These are phyloP conservation scores for Leptodactylus fallax DNA, from an alignment of 2,797 vertebrate species.

Conservation along the genomic window DNA sequence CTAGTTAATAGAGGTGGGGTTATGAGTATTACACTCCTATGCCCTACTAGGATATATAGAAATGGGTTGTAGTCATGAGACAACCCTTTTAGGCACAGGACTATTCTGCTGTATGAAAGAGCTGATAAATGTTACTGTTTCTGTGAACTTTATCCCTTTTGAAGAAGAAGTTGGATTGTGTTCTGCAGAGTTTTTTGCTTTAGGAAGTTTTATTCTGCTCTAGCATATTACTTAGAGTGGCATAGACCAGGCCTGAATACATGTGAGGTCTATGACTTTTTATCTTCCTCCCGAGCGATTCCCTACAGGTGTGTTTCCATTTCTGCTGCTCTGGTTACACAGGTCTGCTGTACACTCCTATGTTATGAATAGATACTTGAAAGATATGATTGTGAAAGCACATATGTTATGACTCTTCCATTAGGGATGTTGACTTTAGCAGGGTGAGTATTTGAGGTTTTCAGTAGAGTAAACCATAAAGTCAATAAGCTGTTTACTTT, in stretches of 20 bases:
- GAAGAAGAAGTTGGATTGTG: background rate
- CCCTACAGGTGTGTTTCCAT: conserved; percentile 55
- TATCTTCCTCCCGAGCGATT: no score
- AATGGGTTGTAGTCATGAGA: no score
- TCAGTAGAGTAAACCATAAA: conserved; percentile 53
- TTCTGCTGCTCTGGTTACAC: conserved; percentile 41
- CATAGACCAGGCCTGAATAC: background rate
- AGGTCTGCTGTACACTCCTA: conserved; percentile 52
- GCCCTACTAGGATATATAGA: no score
- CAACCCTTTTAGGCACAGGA: background rate
- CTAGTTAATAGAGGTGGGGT: no score
- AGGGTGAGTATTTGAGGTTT: conserved; percentile 62
- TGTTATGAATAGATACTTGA: conserved; percentile 64
- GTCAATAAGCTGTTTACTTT: conserved; percentile 62
- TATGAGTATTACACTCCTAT: no score
- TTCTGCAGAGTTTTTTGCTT: background rate
- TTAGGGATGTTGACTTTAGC: conserved; percentile 63
- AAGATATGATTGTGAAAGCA: conserved; percentile 61
- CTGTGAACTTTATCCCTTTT: background rate
- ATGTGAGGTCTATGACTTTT: background rate
- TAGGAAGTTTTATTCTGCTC: background rate
- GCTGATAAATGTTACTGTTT: background rate
- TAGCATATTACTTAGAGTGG: no score
- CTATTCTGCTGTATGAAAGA: background rate
- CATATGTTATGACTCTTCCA: conserved; percentile 62